phyloP scores from a whole-genome alignment of 2,113 vertebrate species.

The Connochaetes taurinus region DNA sequence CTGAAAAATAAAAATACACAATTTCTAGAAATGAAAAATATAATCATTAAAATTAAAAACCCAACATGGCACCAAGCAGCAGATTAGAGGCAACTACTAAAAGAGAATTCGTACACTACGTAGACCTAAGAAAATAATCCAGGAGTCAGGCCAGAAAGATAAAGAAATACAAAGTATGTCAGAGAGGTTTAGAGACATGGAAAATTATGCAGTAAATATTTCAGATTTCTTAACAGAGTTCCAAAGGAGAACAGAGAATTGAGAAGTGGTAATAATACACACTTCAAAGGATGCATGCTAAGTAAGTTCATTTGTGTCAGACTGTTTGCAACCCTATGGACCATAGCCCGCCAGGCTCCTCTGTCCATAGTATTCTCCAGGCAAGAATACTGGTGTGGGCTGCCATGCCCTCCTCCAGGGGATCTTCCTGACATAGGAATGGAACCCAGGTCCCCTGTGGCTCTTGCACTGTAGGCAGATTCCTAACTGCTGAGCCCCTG shows the following conservation, averaged over 20 bases:
- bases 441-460: not conserved
- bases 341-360: fast-evolving
- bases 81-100: not conserved
- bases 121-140: not conserved
- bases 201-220: not conserved
- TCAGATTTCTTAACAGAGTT: not conserved
- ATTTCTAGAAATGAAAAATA: conserved; percentile 8
- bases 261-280: not conserved
- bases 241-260: not conserved
- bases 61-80: not conserved
- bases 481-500: not conserved
- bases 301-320: not conserved
- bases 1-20: not conserved
- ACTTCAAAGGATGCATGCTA: not conserved
- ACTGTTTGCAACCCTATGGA: not conserved
- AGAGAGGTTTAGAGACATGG: not conserved
- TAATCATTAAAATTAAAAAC: not conserved
- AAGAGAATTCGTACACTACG: not conserved
- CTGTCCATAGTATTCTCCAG: no score
- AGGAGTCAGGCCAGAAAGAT: not conserved
- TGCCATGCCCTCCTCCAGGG: not conserved
- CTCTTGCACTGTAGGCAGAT: not conserved
- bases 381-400: not conserved
- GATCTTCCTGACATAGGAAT: not conserved
- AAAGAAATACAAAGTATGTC: not conserved